Evolutionary conservation across 2,888 invertebrate genomes (phyloP), one percentile per base, ranked within the genome.

Genomic region (Cerastis rubricosa): DNA sequence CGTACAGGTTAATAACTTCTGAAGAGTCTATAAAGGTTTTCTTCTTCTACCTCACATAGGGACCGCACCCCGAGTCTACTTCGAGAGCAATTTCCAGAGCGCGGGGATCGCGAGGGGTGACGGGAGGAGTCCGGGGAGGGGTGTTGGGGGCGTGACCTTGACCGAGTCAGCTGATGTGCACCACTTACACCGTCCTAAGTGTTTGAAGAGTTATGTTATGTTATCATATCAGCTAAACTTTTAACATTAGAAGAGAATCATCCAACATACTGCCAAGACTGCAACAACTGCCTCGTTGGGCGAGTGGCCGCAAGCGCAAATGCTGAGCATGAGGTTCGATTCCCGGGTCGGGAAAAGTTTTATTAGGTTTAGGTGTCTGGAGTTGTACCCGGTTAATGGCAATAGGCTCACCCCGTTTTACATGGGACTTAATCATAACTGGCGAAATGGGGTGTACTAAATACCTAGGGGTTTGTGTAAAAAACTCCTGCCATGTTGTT

Each of bases 111-210:
- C 49, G 47, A 6, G 43, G 47, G 47, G 25, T 12, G 67, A n/a
- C n/a, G 12, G 35, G 51, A 49, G 35, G 25, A 29, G 11, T 5
- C 35, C 22, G 1, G n/a, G 64, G 51, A 7, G 35, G 40, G 40
- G 65, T 17, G 11, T 7, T 0, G 57, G 43, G 12, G 68, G n/a
- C 7, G 57, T 14, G 72, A 81, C 85, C 85, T 84, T 84, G 85
- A 75, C 81, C 85, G 64, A 73, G 43, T 78, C 83, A 71, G 83
- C 84, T 67, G 82, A 84, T 69, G 71, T 49, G 71, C 80, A 65
- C 71, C 7, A 43, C 59, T 61, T 77, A 43, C 25, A 22, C 47
- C 22, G 17, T 51, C 45, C 45, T 25, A 2, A n/a, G 47, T 1
- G n/a, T 59, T 29, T 45, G 45, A 25, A 8, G 47, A 65, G 54